Base-by-base conservation (phyloP, 2,113 vertebrate genomes). In the Microcebus murinus region DNA sequence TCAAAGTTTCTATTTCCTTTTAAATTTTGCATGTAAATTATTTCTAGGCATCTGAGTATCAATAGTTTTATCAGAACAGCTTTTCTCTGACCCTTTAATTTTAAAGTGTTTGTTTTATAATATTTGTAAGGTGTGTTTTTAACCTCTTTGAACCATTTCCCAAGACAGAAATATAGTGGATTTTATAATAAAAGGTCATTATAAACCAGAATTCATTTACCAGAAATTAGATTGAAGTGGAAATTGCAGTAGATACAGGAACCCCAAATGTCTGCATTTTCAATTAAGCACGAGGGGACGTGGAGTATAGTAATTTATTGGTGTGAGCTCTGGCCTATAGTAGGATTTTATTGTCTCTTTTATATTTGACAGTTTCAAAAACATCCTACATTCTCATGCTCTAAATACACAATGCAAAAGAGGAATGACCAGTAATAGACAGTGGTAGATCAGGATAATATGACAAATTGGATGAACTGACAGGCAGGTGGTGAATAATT, bases 401-500 rank as follows among this genome's bases (percentile, higher is more conserved):
- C 89, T 80, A 85, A 52, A 88, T 91, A 92, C 82, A 74, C 86
- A 90, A 90, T n/a, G 57, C 45, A 88, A 88, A 88, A 82, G 79
- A 50, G 73, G 39, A 61, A 79, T 97, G 95, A 70, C 95, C 96
- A 94, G 71, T 90, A 84, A 76, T 68, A 93, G 96, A 91, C 94
- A 84, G 14, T 27, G 31, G 80, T 11, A 95, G 98, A 96, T 85
- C 85, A 85, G 92, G 97, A 96, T 96, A 97, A 97, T 90, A 93
- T 97, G 97, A 98, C 97, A 98, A 98, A 98, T 97, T 98, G 96
- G 85, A 96, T 85, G 97, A 98, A 95, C 96, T 98, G 98, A 98
- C 98, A 98, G 97, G 95, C 96, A 98, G 96, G 96, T 98, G 98
- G 98, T 98, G 98, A 98, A 98, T 98, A 98, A 98, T 98, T 98